phyloP scores from a whole-genome alignment of 2,113 vertebrate genomes.

The Oriolus oriolus region DNA sequence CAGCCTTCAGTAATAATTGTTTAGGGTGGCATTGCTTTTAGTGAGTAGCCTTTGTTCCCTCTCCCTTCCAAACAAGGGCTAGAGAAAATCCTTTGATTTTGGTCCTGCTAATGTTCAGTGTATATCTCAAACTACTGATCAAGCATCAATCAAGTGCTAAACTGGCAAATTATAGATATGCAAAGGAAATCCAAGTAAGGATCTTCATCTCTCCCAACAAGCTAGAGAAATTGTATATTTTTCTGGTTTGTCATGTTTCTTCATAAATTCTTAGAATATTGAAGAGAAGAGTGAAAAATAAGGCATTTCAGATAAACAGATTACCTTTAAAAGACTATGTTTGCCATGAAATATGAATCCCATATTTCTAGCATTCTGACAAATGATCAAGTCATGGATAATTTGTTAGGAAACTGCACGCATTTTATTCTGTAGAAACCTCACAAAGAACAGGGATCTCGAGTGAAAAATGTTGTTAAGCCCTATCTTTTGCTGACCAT shows the following conservation, averaged over 20 bases:
- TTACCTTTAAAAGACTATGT: background rate
- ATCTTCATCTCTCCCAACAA: background rate
- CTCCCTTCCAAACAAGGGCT: background rate
- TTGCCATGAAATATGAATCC: background rate
- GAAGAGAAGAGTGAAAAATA: background rate
- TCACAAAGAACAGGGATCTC: background rate
- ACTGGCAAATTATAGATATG: background rate
- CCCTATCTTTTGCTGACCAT: background rate
- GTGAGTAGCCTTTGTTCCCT: background rate
- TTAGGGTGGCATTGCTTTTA: background rate
- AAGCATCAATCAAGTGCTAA: background rate
- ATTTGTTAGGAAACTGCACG: background rate
- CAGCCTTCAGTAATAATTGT: conserved; percentile 16
- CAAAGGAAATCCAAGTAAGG: background rate
- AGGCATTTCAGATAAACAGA: background rate
- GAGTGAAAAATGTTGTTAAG: background rate
- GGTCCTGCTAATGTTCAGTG: background rate
- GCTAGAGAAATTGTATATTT: background rate
- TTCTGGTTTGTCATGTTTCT: background rate
- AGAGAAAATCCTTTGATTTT: background rate
- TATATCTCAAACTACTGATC: background rate
- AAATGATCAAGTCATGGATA: background rate
- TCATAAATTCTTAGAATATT: background rate
- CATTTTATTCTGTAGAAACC: background rate
- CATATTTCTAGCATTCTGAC: background rate